phyloP scores from a whole-genome alignment of 2,797 vertebrate genomes.

The Huso huso region DNA sequence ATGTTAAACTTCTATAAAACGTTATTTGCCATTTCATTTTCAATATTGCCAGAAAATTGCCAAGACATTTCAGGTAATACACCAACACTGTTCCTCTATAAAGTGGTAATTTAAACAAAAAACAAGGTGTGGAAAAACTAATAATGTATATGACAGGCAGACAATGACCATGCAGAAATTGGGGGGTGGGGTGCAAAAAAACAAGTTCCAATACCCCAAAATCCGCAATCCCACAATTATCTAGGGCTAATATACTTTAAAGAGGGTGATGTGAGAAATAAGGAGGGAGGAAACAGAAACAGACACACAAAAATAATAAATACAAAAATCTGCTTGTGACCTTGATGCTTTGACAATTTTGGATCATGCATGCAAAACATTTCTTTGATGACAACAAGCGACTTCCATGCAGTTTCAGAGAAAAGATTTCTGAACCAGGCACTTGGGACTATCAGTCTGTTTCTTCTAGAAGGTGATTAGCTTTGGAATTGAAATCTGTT shows the following conservation, averaged over 20 bases:
- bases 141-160: slow-evolving; percentile 8
- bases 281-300: slow-evolving; percentile 15
- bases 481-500: no score
- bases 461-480: not conserved
- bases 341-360: slow-evolving; percentile 66
- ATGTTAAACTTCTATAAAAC: no score
- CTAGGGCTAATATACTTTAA: not conserved
- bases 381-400: slow-evolving; percentile 37
- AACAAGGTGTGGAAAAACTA: no score
- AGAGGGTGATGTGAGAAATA: not conserved
- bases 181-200: no score
- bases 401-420: slow-evolving; percentile 46
- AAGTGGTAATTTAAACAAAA: no score
- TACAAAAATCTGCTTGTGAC: slow-evolving; percentile 44
- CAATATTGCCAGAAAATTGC: no score
- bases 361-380: slow-evolving; percentile 61
- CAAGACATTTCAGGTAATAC: no score
- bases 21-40: no score
- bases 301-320: slow-evolving; percentile 26
- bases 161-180: slow-evolving; percentile 30
- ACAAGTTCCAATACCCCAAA: no score
- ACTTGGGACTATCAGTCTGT: slow-evolving; percentile 14
- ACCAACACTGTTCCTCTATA: no score
- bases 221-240: not conserved
- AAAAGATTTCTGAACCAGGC: slow-evolving; percentile 43